These are phyloP conservation scores for Caenorhabditis imperialis DNA, from an alignment of 2,888 invertebrate species.

Conservation along the genomic window DNA sequence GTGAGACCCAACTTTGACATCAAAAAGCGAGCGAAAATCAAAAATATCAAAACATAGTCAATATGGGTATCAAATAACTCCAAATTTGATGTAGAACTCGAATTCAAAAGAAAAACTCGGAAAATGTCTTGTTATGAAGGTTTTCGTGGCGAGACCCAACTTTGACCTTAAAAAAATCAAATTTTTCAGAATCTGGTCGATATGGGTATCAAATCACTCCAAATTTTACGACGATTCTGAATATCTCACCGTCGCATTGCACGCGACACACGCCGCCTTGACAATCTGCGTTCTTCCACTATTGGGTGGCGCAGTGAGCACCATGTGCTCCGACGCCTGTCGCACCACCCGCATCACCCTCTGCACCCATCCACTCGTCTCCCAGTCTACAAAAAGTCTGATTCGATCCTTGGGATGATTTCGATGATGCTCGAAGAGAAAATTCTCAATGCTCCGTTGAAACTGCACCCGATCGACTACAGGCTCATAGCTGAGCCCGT, in stretches of 20 bases:
- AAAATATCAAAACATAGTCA: too few species aligned
- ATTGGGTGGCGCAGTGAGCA: conserved; percentile 49
- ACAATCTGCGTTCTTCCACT: conserved; percentile 57
- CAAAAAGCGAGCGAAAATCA: too few species aligned
- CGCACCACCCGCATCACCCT: conserved; percentile 64
- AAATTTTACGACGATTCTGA: too few species aligned
- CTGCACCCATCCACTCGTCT: conserved; percentile 63
- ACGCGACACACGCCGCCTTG: conserved; percentile 58
- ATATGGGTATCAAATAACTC: too few species aligned
- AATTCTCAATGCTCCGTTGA: conserved; percentile 67
- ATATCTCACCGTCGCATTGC: conserved; percentile 52
- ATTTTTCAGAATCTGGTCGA: neutral
- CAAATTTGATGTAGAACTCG: too few species aligned
- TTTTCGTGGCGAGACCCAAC: too few species aligned
- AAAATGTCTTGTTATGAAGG: too few species aligned
- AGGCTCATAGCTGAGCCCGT: conserved; percentile 67
- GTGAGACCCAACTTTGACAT: too few species aligned
- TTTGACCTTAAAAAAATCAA: neutral
- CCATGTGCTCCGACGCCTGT: conserved; percentile 69
- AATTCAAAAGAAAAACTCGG: too few species aligned
- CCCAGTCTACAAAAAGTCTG: conserved; percentile 65
- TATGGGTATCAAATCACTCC: too few species aligned
- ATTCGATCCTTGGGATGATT: conserved; percentile 65
- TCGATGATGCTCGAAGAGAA: conserved; percentile 68
- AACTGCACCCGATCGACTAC: conserved; percentile 62